Base-by-base conservation (phyloP, 1,140 invertebrate species). In the Drosophila asahinai region DNA sequence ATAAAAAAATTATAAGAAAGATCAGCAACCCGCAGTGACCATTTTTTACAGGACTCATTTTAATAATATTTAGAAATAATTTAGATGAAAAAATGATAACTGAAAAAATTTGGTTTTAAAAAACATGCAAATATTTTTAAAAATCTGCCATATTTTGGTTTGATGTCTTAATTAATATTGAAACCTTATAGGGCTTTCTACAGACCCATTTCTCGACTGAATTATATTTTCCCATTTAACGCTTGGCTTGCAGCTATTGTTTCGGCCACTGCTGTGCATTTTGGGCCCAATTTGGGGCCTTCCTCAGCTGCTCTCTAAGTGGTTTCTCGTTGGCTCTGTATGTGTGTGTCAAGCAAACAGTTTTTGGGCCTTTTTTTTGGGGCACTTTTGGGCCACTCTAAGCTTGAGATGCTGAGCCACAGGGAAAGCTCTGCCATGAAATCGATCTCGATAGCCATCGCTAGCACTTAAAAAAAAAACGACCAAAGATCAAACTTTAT, bases 361-460 rank as follows among this genome's bases (percentile, higher is more conserved):
- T 61, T 43, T 42, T 61, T n/a, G 14, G 62, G n/a, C 14, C 36
- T 33, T 43, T 12, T 22, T 19, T 38, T 42, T 1, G 19, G 19
- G 27, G 12, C 17, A 22, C 19, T 57, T 38, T 36, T 33, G 27
- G 33, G 49, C 7, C 33, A 27, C 11, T 63, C 33, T 55, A 8
- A 14, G 52, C 12, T 2, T 1, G 6, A 52, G 49, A 27, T 17
- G 25, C 25, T 51, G 25, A n/a, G 33, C 12, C 19, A 8, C 17
- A 36, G 57, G 57, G 62, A 65, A 65, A 65, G 62, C 62, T 64
- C 17, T 61, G 38, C 17, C 27, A 12, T 12, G 0, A 30, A 30
- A 12, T 17, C 33, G 33, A 27, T 58, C 1, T 7, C n/a, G 8
- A 27, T 30, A 5, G 17, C n/a, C 49, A 12, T 17, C 2, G 6